A percentile compares a stretch with the other conserved stretches of the same genome.
Conservation (phyloP, 2,797 vertebrate species). For the Enteromius argenteus region DNA sequence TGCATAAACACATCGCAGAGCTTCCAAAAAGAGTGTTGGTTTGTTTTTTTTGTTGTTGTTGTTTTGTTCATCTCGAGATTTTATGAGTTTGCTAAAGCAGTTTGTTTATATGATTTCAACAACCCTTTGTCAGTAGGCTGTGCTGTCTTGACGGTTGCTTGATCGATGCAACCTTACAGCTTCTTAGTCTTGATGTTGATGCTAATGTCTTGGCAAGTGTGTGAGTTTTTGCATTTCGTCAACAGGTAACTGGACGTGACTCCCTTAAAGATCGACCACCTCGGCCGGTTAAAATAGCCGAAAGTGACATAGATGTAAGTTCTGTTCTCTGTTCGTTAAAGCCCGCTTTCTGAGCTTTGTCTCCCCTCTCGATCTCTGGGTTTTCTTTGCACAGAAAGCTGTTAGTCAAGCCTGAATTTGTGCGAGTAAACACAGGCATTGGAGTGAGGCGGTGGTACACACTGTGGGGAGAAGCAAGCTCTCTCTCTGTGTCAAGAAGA, state of each 20-base stretch:
- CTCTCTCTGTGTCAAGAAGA: conserved; percentile 67
- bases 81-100: not conserved
- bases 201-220: conserved; percentile 28
- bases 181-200: conserved; percentile 10
- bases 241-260: conserved; percentile 91
- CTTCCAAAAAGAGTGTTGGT: conserved; percentile 45
- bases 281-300: conserved; percentile 94
- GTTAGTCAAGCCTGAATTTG: conserved; percentile 26
- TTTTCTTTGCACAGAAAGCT: conserved; percentile 14
- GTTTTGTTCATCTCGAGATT: not conserved
- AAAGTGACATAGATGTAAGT: conserved; percentile 98
- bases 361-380: conserved; percentile 51
- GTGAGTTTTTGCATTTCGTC: conserved; percentile 63
- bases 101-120: conserved; percentile 33
- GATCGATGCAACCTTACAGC: conserved; percentile 23
- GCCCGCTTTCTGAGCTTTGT: conserved; percentile 50
- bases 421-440: conserved; percentile 73
- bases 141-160: conserved; percentile 33
- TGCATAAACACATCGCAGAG: conserved; percentile 46
- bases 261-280: conserved; percentile 84
- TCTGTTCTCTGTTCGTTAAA: conserved; percentile 17
- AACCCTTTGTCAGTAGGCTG: conserved; percentile 30
- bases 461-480: conserved; percentile 74
- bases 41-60: conserved; percentile 35
- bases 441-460: conserved; percentile 49